These are phyloP conservation scores for Halocynthia roretzi DNA, from an alignment of 23 tunicate species.

Conservation along the genomic window DNA sequence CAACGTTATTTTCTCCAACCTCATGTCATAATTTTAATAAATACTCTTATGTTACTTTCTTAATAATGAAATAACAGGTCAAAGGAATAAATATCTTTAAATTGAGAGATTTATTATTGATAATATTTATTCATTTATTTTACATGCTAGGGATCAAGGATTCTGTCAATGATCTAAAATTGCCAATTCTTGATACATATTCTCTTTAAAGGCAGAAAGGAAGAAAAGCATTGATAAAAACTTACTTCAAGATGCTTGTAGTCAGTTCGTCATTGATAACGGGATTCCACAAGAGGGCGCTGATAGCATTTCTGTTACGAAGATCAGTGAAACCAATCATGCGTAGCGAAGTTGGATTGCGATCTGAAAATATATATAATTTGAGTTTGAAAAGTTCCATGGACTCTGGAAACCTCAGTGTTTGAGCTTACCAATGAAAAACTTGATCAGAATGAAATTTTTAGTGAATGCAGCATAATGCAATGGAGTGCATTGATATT, in stretches of 20 bases:
- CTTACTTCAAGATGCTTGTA: constrained; percentile 69
- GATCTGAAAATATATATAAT: constrained; percentile 3
- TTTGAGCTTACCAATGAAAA: constrained; percentile 55
- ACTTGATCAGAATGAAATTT: constrained; percentile 76
- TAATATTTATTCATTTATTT: too few species aligned
- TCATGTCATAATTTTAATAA: too few species aligned
- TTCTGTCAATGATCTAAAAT: too few species aligned
- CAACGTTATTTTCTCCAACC: too few species aligned
- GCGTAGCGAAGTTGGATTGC: constrained; percentile 31
- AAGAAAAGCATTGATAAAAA: not conserved
- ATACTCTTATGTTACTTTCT: too few species aligned
- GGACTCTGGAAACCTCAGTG: not conserved
- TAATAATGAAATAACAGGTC: too few species aligned
- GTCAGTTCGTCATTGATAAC: constrained; percentile 76
- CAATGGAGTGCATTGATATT: constrained; percentile 79
- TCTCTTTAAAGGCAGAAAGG: too few species aligned
- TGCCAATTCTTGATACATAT: too few species aligned
- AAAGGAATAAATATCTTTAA: too few species aligned
- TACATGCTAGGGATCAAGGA: too few species aligned
- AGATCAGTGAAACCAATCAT: constrained; percentile 73
- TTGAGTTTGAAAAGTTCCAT: not conserved
- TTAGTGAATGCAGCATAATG: constrained; percentile 99
- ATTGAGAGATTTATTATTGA: too few species aligned
- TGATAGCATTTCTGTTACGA: constrained; percentile 67
- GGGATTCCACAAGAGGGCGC: constrained; percentile 84